These are phyloP conservation scores for Siniperca chuatsi DNA, from an alignment of 2,113 vertebrate genomes.

Conservation along the genomic window DNA sequence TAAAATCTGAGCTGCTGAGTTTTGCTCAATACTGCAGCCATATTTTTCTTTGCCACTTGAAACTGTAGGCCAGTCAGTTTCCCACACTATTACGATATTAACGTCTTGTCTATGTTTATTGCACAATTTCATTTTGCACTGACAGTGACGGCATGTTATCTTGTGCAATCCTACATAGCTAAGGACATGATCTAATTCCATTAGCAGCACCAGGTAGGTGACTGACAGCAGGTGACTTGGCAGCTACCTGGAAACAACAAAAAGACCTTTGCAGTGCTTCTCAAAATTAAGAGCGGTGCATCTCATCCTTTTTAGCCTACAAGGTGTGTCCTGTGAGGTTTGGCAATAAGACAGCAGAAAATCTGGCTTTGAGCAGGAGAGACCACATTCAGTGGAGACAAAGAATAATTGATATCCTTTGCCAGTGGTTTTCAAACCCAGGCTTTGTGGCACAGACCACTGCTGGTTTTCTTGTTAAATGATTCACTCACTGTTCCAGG, in stretches of 20 bases:
- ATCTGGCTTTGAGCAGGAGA: conserved; percentile 23
- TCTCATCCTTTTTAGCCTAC: neutral
- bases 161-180: neutral
- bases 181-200: neutral
- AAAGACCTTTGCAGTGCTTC: neutral
- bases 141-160: neutral
- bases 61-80: neutral
- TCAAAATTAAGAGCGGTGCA: neutral
- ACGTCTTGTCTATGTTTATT: neutral
- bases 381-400: conserved; percentile 7
- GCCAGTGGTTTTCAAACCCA: neutral
- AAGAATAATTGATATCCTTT: conserved; percentile 13
- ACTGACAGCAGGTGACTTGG: neutral
- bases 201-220: neutral
- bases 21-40: neutral
- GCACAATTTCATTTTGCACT: conserved; percentile 13
- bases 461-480: conserved; percentile 9
- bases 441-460: neutral
- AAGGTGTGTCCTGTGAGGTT: neutral
- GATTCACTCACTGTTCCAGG: neutral
- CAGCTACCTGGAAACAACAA: conserved; percentile 2
- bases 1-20: neutral
- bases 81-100: neutral
- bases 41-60: neutral
- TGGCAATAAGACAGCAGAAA: neutral